Percentiles rank a stretch among this genome's conserved stretches.
Evolutionary conservation across 2,797 vertebrate genomes (phyloP).

Genomic region (Ptychobarbus kaznakovi): DNA sequence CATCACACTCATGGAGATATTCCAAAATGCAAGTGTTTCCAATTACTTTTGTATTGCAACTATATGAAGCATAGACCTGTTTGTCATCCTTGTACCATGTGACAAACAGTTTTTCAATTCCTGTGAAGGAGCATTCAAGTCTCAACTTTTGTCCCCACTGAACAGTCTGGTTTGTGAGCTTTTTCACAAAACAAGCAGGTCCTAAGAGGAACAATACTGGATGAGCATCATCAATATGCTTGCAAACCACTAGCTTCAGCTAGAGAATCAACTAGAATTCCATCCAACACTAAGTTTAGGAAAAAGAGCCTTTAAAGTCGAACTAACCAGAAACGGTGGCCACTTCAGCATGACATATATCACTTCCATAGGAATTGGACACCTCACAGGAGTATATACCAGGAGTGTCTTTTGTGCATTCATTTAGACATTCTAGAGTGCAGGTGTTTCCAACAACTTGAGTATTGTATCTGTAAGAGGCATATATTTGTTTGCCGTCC

Average conservation of each 20-base stretch:
- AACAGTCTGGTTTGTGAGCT: conserved; percentile 82
- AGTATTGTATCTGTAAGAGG: conserved; percentile 74
- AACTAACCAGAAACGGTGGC: conserved; percentile 80
- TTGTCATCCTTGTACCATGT: conserved; percentile 90
- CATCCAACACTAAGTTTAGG: neutral
- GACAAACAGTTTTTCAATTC: conserved; percentile 83
- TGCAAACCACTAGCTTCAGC: neutral
- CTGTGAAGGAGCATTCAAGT: conserved; percentile 85
- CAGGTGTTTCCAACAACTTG: conserved; percentile 48
- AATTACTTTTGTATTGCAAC: conserved; percentile 69
- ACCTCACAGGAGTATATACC: conserved; percentile 77
- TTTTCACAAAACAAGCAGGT: conserved; percentile 83
- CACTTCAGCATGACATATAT: conserved; percentile 83
- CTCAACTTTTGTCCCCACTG: conserved; percentile 84
- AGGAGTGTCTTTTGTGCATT: conserved; percentile 47
- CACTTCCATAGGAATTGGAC: conserved; percentile 85
- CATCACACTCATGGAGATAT: conserved; percentile 79
- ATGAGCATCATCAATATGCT: conserved; percentile 3
- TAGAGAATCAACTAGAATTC: neutral
- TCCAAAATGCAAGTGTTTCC: conserved; percentile 81
- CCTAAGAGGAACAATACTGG: conserved; percentile 66
- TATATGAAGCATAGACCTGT: conserved; percentile 82
- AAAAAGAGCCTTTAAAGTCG: conserved; percentile 9
- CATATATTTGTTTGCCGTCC: conserved; percentile 79
- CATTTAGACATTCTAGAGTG: conserved; percentile 48